phyloP scores from a whole-genome alignment of 2,113 vertebrate species.

The Cettia cetti region DNA sequence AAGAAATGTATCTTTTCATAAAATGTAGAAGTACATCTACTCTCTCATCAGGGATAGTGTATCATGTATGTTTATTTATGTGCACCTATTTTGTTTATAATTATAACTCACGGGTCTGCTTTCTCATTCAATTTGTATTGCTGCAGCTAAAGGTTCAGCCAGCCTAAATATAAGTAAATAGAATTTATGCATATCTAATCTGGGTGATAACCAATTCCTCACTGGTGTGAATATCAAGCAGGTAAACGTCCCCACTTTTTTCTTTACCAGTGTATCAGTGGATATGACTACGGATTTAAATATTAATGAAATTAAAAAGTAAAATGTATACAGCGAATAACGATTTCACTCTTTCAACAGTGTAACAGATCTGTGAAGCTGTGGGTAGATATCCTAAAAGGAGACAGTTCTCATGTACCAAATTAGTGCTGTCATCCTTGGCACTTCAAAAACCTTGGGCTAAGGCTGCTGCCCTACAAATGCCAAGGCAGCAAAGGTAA shows the following conservation, averaged over 20 bases:
- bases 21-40: background rate
- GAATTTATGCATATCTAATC: background rate
- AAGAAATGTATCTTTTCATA: background rate
- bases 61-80: background rate
- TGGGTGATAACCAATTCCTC: background rate
- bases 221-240: background rate
- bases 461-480: background rate
- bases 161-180: background rate
- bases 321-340: background rate
- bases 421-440: background rate
- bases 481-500: background rate
- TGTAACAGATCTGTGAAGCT: background rate
- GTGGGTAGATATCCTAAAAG: background rate
- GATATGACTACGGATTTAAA: background rate
- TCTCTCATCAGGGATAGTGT: background rate
- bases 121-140: background rate
- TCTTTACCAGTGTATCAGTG: background rate
- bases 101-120: background rate
- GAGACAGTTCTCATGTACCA: rapidly evolving
- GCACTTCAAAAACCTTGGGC: background rate
- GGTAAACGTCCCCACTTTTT: background rate
- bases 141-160: background rate
- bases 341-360: background rate
- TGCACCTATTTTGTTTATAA: background rate
- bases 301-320: background rate